Percentiles rank a stretch among this genome's conserved stretches.
Evolutionary conservation across 2,113 vertebrate genomes (phyloP).

Genomic region (Bujurquina vittata): DNA sequence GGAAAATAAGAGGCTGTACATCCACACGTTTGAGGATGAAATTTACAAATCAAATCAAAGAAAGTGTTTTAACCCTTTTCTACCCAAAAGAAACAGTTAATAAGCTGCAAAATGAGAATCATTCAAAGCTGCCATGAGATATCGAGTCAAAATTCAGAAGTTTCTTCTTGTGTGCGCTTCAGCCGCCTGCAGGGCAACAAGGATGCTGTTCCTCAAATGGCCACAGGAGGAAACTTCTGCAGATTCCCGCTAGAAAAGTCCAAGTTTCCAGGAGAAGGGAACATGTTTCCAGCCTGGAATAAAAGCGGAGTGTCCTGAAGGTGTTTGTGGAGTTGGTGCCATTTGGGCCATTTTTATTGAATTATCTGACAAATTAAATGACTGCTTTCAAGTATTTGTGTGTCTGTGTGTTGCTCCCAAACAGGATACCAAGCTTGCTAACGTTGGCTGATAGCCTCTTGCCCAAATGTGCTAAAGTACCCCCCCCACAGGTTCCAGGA

Average conservation of each 20-base stretch:
- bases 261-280: background rate
- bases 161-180: background rate
- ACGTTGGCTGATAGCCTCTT: no score
- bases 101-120: background rate
- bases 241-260: background rate
- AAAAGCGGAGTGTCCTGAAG: background rate
- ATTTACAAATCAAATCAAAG: no score
- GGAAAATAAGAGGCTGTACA: no score
- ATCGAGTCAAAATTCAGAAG: background rate
- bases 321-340: background rate
- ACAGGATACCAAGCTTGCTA: no score
- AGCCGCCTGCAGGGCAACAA: background rate
- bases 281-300: background rate
- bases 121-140: background rate
- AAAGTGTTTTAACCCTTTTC: no score
- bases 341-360: background rate
- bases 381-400: background rate
- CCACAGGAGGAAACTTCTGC: background rate
- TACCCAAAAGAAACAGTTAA: no score
- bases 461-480: no score
- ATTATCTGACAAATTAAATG: background rate
- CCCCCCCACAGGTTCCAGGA: no score
- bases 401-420: background rate
- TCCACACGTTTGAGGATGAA: no score
- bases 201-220: background rate